Evolutionary conservation across 2,797 vertebrate species (phyloP).

Genomic region (Scomberomorus guttatus): DNA sequence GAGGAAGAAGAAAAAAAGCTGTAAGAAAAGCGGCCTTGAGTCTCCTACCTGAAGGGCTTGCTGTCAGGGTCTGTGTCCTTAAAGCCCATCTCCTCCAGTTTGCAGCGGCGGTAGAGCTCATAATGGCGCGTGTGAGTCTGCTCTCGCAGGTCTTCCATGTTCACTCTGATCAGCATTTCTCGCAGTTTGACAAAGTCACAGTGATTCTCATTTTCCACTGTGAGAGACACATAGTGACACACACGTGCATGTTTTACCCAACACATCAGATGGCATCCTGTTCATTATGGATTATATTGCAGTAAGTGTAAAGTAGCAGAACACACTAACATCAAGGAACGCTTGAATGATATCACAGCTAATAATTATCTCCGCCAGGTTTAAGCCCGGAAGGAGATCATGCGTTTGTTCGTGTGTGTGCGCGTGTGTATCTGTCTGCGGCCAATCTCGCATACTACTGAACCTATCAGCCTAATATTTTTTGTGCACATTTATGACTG

Average conservation of each 20-base stretch:
- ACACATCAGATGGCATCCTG: background rate
- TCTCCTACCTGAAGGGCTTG: constrained; percentile 95
- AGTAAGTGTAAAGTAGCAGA: background rate
- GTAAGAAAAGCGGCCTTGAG: background rate
- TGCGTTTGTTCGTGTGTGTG: too few species aligned
- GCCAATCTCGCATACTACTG: too few species aligned
- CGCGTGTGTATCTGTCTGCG: too few species aligned
- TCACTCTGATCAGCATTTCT: constrained; percentile 98
- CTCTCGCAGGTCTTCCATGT: constrained; percentile 99
- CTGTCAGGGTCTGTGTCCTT: constrained; percentile 98
- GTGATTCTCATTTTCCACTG: constrained; percentile 98
- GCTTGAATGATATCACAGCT: background rate
- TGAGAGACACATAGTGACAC: constrained; percentile 39
- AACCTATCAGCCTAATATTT: too few species aligned
- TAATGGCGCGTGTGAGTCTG: constrained; percentile 98
- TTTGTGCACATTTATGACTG: too few species aligned
- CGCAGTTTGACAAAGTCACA: constrained; percentile 98
- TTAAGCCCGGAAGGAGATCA: too few species aligned
- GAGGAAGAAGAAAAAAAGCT: background rate
- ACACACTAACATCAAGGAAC: background rate
- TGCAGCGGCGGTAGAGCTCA: constrained; percentile 97
- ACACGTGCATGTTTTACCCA: constrained; percentile 4
- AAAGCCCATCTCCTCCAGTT: constrained; percentile 99
- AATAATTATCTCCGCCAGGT: background rate
- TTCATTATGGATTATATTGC: background rate